A percentile compares a stretch with the other conserved stretches of the same genome.
Evolutionary conservation across 1,140 invertebrate species (phyloP).

Genomic region (Cherax destructor): DNA sequence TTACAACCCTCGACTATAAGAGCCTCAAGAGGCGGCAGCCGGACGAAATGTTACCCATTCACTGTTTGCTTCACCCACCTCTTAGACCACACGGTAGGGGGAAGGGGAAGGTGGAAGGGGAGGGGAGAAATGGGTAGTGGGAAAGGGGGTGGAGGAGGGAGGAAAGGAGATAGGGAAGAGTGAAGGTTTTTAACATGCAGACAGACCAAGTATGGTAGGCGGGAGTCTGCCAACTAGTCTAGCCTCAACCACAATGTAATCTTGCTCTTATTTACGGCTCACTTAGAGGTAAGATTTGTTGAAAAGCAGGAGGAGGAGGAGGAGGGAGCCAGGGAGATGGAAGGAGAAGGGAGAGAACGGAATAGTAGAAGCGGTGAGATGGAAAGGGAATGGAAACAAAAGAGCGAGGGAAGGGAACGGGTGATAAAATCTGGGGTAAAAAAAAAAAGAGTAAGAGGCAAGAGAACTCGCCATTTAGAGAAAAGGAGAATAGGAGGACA

Average conservation of each 20-base stretch:
- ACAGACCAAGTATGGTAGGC: too few species aligned
- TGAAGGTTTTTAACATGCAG: too few species aligned
- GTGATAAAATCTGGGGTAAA: background rate
- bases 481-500: background rate
- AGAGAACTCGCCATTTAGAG: too few species aligned
- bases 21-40: background rate
- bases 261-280: conserved; percentile 10
- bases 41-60: too few species aligned
- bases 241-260: conserved; percentile 4
- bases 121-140: too few species aligned
- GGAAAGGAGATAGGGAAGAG: too few species aligned
- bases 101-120: too few species aligned
- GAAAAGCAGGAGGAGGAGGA: too few species aligned
- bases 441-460: background rate
- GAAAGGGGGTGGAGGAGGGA: too few species aligned
- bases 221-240: background rate
- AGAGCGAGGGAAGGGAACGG: background rate
- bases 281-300: background rate
- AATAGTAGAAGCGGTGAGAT: background rate
- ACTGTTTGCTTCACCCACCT: background rate
- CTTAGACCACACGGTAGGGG: too few species aligned
- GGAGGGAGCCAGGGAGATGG: background rate
- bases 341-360: background rate
- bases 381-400: background rate
- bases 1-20: background rate